Evolutionary conservation across 2,797 vertebrate genomes (phyloP).

Genomic region (Lophius americanus): DNA sequence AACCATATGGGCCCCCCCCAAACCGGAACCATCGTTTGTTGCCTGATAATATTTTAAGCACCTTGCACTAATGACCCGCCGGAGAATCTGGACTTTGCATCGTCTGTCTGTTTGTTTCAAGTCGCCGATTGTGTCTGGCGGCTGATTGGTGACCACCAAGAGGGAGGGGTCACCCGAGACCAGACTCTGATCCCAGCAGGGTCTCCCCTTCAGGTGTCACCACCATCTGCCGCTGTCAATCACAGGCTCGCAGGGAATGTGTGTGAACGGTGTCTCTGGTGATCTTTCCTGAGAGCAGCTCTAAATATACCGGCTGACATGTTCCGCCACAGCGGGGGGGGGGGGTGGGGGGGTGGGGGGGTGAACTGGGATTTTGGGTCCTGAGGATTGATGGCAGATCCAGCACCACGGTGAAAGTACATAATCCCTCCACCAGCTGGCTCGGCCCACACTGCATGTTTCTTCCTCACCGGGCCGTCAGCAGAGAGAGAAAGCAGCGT

Average conservation of each 20-base stretch:
- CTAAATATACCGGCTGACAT: constrained; percentile 34
- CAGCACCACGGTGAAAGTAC: constrained; percentile 23
- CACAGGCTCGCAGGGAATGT: background rate
- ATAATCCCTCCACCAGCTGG: constrained; percentile 48
- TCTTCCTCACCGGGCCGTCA: background rate
- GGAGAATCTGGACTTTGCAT: background rate
- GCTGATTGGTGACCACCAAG: constrained; percentile 26
- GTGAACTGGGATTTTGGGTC: background rate
- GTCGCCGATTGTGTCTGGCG: constrained; percentile 30
- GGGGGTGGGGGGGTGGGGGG: too few species aligned
- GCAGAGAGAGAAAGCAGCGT: background rate
- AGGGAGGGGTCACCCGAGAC: constrained; percentile 6
- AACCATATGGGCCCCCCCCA: too few species aligned
- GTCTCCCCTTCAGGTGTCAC: constrained; percentile 12
- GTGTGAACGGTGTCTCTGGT: constrained; percentile 16
- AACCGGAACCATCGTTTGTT: too few species aligned
- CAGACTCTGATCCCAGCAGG: constrained; percentile 24
- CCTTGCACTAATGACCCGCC: constrained; percentile 2
- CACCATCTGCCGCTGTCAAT: constrained; percentile 58
- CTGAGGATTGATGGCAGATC: constrained; percentile 36
- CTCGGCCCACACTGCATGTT: constrained; percentile 20
- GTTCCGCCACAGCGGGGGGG: constrained; percentile 36
- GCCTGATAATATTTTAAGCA: background rate
- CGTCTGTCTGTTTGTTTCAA: constrained; percentile 8
- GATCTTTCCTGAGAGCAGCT: constrained; percentile 12